Base-by-base conservation (phyloP, 2,888 invertebrate genomes). In the Eutolmus rufibarbis region DNA sequence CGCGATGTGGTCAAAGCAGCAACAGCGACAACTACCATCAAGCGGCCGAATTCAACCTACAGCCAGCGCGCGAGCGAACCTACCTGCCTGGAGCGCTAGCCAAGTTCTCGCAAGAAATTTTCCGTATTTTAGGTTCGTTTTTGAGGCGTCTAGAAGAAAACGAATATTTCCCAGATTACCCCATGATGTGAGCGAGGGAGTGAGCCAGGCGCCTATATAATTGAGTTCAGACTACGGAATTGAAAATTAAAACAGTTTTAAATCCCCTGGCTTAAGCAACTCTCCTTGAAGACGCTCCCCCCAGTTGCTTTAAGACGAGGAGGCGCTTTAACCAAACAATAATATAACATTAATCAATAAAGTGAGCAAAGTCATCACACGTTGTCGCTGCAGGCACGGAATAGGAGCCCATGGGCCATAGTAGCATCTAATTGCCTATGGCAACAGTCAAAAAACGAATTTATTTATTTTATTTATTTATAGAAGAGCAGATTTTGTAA, bases 391-490 rank as follows among this genome's bases (percentile, higher is more conserved):
- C 28, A 66, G 66, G 66, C 66, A 66, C 28, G 1, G 66, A 12
- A 66, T 66, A 66, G 23, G 66, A 66, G 28, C 23, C 66, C 66
- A 66, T 19, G 23, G 66, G 23, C 12, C 8, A 3, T 66, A 23
- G 66, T 28, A 19, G 7, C 66, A 28, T 23, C 23, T 76, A 76
- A 76, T 76, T 40, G 76, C 40, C 34, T 76, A 19, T 76, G 16
- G 76, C 34, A 76, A 76, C 34, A 37, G 76, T 40, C 28, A 76
- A 76, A 76, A 37, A 19, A 16, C 8, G 37, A 37, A n/a, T 34
- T 76, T 76, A 37, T 76, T 76, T 76, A 28, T 16, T 34, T 76
- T 76, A 40, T 79, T 79, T 40, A 81, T 81, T 81, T 40, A 43
- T 46, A 81, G 51, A 81, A 2, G 3, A 31, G 8, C n/a, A 23